Percentiles rank a stretch among this genome's conserved stretches.
phyloP scores from a whole-genome alignment of 2,888 invertebrate species.

The Drosophila mayaguana region DNA sequence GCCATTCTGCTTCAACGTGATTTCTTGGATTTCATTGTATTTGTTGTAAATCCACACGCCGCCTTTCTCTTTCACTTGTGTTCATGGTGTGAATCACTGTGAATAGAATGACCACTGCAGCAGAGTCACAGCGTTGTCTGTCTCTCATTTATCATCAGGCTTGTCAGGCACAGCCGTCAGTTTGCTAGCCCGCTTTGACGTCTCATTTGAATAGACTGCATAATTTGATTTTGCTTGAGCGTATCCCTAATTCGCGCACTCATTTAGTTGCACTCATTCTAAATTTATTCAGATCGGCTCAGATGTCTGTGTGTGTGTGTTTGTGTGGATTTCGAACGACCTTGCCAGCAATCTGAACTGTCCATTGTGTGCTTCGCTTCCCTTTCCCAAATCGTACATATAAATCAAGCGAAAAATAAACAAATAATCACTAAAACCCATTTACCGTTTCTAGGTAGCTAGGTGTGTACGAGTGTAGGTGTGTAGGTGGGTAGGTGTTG shows the following conservation, averaged over 20 bases:
- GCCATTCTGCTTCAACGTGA: constrained; percentile 30
- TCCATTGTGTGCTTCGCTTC: constrained; percentile 41
- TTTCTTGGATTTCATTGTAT: constrained; percentile 24
- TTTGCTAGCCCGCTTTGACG: constrained; percentile 32
- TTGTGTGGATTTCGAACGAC: constrained; percentile 54
- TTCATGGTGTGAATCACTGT: constrained; percentile 36
- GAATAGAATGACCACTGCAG: constrained; percentile 36
- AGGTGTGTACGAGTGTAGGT: constrained; percentile 24
- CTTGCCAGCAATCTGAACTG: constrained; percentile 51
- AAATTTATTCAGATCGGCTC: constrained; percentile 7
- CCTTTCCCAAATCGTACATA: constrained; percentile 43
- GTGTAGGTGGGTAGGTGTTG: constrained; percentile 37
- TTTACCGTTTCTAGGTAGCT: constrained; percentile 1
- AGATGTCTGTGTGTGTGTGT: constrained; percentile 2
- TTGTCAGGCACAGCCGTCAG: constrained; percentile 33
- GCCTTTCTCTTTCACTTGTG: constrained; percentile 42
- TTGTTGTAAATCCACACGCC: constrained; percentile 17
- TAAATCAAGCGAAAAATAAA: constrained; percentile 17
- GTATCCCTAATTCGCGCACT: constrained; percentile 36
- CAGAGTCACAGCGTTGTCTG: constrained; percentile 23
- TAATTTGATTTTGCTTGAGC: constrained; percentile 17
- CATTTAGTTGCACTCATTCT: constrained; percentile 26
- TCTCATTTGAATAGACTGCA: constrained; percentile 41
- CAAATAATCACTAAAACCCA: constrained; percentile 48
- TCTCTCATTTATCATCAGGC: constrained; percentile 54